Evolutionary conservation across 2,113 vertebrate species (phyloP).

Genomic region (Rhinoderma darwinii): DNA sequence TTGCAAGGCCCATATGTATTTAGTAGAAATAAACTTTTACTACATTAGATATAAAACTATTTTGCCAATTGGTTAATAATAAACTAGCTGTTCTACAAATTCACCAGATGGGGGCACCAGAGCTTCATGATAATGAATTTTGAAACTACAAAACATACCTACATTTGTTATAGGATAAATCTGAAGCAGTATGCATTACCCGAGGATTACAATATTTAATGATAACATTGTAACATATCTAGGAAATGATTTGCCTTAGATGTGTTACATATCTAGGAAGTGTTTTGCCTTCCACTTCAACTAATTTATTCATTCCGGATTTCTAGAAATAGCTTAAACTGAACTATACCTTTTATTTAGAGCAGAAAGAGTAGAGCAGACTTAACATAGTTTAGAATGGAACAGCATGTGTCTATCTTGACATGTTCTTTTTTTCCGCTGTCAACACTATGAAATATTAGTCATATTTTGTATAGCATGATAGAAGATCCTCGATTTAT

Average conservation of each 20-base stretch:
- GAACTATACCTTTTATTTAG: conserved; percentile 1
- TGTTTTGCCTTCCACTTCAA: not conserved
- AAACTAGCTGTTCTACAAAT: not conserved
- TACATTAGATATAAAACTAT: not conserved
- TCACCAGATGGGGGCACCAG: conserved; percentile 42
- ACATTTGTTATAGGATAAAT: not conserved
- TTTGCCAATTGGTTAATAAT: not conserved
- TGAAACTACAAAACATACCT: not conserved
- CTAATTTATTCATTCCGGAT: not conserved
- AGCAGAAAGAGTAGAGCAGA: not conserved
- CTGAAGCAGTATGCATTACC: not conserved
- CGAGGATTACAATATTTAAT: conserved; percentile 7
- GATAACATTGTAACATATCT: conserved; percentile 6
- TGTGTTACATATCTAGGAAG: conserved; percentile 15
- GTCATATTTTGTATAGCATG: not conserved
- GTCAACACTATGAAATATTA: conserved; percentile 26
- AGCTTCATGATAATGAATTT: conserved; percentile 17
- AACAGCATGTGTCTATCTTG: not conserved
- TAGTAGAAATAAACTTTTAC: not conserved
- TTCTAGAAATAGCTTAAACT: conserved; percentile 28
- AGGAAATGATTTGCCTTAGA: not conserved
- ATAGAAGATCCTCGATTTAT: not conserved
- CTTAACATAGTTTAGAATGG: not conserved
- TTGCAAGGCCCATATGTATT: not conserved
- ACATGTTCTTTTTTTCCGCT: not conserved